Evolutionary conservation across 2,113 vertebrate species (phyloP).

Genomic region (Pteropus alecto): DNA sequence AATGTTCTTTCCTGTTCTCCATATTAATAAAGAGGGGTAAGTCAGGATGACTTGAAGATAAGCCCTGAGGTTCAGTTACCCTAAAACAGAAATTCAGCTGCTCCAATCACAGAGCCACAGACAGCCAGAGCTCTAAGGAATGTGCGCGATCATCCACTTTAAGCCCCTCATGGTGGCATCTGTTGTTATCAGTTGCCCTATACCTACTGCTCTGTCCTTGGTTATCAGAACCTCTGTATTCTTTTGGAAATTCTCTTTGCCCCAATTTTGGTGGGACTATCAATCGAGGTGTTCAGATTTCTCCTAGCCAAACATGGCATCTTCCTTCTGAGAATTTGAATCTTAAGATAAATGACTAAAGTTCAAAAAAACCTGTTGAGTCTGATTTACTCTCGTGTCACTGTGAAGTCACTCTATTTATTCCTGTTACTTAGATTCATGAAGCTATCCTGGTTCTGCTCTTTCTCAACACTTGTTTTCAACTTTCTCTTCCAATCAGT

Average conservation of each 20-base stretch:
- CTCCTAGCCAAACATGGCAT: background rate
- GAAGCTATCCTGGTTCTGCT: background rate
- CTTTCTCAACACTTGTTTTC: background rate
- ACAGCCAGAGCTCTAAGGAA: background rate
- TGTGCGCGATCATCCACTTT: background rate
- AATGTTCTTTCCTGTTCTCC: background rate
- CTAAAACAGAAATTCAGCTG: background rate
- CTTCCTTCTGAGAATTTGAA: background rate
- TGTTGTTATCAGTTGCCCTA: background rate
- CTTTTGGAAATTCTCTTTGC: background rate
- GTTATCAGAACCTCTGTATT: background rate
- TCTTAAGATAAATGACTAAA: background rate
- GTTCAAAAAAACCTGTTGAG: background rate
- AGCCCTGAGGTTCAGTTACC: background rate
- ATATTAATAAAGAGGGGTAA: background rate
- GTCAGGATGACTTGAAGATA: background rate
- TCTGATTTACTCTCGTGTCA: background rate
- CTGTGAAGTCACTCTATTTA: background rate
- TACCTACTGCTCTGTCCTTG: background rate
- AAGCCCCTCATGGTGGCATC: background rate
- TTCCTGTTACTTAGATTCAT: background rate
- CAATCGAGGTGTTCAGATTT: background rate
- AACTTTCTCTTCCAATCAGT: background rate
- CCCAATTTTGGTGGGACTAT: background rate
- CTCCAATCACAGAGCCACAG: background rate